Evolutionary conservation across 1,140 invertebrate genomes (phyloP).

Genomic region (Macrobrachium rosenbergii): DNA sequence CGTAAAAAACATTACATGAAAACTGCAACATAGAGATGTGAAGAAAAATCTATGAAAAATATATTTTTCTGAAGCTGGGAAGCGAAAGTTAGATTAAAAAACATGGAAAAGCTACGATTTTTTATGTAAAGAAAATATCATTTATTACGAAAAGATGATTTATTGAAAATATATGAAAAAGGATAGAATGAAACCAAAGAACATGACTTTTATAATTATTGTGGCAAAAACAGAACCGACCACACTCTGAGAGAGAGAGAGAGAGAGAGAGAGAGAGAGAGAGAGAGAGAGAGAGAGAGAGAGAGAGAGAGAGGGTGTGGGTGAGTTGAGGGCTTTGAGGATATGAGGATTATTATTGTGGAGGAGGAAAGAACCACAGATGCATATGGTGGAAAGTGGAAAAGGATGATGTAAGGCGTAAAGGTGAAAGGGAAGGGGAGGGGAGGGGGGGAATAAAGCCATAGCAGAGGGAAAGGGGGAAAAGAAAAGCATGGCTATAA

Average conservation of each 20-base stretch:
- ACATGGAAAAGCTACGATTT: no score
- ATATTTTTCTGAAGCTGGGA: no score
- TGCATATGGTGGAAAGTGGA: not conserved
- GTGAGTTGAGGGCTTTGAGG: not conserved
- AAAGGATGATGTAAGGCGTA: not conserved
- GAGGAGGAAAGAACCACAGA: not conserved
- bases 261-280: not conserved
- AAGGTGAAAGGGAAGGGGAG: not conserved
- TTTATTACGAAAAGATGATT: no score
- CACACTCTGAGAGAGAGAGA: not conserved
- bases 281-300: not conserved
- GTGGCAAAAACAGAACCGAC: no score
- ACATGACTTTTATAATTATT: no score
- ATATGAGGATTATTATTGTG: not conserved
- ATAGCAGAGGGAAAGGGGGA: not conserved
- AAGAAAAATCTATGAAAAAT: no score
- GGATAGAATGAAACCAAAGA: no score
- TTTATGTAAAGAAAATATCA: no score
- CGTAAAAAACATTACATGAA: no score
- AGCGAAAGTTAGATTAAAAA: no score
- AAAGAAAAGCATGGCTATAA: not conserved
- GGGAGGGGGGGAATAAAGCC: not conserved
- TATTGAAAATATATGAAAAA: no score
- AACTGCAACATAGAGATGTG: no score
- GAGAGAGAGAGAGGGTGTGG: not conserved